Percentiles rank a stretch among this genome's conserved stretches.
phyloP scores from a whole-genome alignment of 2,113 vertebrate species.

The Tetrax tetrax region DNA sequence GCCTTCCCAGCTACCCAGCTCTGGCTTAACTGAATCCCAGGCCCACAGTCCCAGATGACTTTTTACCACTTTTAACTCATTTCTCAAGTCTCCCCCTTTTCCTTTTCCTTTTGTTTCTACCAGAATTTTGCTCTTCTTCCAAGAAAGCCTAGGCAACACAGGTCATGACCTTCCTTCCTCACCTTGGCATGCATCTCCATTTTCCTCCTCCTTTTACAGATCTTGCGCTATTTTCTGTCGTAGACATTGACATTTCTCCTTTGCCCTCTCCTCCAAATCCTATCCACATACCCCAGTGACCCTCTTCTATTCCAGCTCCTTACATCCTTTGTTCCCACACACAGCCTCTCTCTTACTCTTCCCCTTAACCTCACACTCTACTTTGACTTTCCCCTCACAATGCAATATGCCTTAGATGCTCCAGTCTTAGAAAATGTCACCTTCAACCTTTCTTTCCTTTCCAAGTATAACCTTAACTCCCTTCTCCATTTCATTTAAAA shows the following conservation, averaged over 20 bases:
- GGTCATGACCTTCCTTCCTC: not conserved
- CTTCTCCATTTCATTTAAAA: slow-evolving; percentile 14
- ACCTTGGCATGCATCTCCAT: not conserved
- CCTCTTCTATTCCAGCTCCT: not conserved
- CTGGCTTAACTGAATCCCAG: not conserved
- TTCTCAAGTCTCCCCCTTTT: not conserved
- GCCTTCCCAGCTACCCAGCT: not conserved
- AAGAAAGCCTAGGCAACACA: not conserved
- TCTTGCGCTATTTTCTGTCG: not conserved
- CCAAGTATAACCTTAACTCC: not conserved
- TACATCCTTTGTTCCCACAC: not conserved
- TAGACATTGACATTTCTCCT: not conserved
- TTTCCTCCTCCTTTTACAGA: not conserved
- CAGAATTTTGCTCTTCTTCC: not conserved
- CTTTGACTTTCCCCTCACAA: not conserved
- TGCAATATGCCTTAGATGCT: not conserved
- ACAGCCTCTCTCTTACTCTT: not conserved
- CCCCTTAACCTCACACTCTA: not conserved
- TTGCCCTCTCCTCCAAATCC: not conserved
- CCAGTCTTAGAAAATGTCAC: not conserved
- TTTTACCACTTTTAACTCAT: not conserved
- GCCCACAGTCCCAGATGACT: not conserved
- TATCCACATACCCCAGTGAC: not conserved
- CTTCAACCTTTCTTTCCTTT: not conserved
- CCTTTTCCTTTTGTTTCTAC: not conserved